These are phyloP conservation scores for Sebastes hubbsi DNA, from an alignment of 2,797 vertebrate genomes.

Conservation along the genomic window DNA sequence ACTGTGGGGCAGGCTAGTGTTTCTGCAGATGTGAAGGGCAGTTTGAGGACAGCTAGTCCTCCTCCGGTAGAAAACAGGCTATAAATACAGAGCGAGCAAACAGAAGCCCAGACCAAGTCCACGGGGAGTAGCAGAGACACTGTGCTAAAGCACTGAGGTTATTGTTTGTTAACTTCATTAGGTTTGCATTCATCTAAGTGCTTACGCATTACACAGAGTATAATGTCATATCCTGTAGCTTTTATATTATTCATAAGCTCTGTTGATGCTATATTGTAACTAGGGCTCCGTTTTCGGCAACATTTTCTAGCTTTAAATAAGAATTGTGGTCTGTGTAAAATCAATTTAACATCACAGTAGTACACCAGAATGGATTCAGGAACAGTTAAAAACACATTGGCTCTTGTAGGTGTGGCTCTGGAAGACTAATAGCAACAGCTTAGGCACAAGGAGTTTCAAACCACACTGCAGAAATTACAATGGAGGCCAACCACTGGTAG, in stretches of 20 bases:
- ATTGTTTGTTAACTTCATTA: constrained; percentile 36
- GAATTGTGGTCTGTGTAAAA: constrained; percentile 1
- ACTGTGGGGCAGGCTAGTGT: constrained; percentile 52
- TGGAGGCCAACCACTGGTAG: constrained; percentile 59
- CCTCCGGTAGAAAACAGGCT: constrained; percentile 57
- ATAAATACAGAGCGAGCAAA: constrained; percentile 75
- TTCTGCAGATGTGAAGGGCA: constrained; percentile 73
- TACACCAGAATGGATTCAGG: constrained; percentile 8
- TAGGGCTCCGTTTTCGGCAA: background rate
- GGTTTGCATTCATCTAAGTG: constrained; percentile 19
- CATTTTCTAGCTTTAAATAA: constrained; percentile 1
- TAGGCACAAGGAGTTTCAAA: constrained; percentile 44
- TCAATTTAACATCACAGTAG: constrained; percentile 15
- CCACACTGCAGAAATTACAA: constrained; percentile 57
- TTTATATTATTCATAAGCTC: constrained; percentile 36
- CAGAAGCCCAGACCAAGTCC: constrained; percentile 54
- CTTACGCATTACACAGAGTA: background rate
- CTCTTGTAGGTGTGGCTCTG: constrained; percentile 28
- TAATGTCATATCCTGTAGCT: constrained; percentile 20
- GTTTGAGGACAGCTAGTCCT: constrained; percentile 70
- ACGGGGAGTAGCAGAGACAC: constrained; percentile 54
- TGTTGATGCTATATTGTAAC: background rate
- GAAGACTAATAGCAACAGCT: constrained; percentile 57
- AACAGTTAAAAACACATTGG: constrained; percentile 36
- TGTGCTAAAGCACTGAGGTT: constrained; percentile 24